Evolutionary conservation across 2,113 vertebrate genomes (phyloP).

Genomic region (Tragelaphus buxtoni): DNA sequence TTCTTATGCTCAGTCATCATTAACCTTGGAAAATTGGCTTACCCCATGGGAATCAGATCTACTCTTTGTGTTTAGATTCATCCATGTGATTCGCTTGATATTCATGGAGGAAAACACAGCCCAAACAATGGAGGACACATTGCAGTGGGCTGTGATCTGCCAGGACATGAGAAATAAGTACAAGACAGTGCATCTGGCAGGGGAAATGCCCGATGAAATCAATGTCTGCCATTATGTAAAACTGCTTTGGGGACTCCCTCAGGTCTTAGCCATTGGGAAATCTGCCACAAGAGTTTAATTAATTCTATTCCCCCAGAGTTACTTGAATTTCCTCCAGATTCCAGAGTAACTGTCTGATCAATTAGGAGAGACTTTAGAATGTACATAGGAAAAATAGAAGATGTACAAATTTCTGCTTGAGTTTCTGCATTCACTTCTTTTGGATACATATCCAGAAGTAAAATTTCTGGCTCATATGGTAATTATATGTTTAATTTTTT

Average conservation of each 20-base stretch:
- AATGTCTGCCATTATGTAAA: neutral
- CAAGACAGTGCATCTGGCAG: neutral
- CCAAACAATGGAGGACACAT: fast-evolving
- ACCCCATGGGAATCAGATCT: too few species aligned
- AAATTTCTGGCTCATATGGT: neutral
- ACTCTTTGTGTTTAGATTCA: neutral
- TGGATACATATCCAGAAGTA: neutral
- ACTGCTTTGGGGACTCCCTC: neutral
- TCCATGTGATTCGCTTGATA: neutral
- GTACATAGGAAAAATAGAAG: neutral
- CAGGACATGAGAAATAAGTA: neutral
- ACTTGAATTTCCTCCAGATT: neutral
- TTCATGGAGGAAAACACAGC: neutral
- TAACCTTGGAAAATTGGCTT: neutral
- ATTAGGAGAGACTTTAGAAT: neutral
- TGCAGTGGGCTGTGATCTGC: neutral
- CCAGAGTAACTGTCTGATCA: neutral
- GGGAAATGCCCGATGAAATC: neutral
- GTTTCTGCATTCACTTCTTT: neutral
- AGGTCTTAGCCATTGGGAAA: neutral
- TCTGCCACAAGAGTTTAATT: neutral
- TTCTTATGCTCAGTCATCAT: neutral
- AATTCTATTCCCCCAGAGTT: neutral
- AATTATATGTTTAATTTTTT: neutral
- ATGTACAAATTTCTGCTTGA: neutral